Base-by-base conservation (phyloP, 1,140 invertebrate species). In the Cotesia chilonis region DNA sequence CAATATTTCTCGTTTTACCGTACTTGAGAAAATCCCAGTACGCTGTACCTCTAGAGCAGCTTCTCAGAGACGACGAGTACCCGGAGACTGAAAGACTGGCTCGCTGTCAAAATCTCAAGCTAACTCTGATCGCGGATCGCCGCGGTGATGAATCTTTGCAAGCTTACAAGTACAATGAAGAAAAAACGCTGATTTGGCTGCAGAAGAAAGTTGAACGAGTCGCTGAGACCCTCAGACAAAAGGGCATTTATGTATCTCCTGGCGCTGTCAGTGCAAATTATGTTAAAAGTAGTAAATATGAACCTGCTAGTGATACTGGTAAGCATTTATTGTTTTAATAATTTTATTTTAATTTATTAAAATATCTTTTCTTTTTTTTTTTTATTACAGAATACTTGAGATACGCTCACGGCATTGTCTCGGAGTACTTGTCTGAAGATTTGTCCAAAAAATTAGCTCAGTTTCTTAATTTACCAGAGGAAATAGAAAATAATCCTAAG, bases 91-190 rank as follows among this genome's bases (percentile, higher is more conserved):
- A 82, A 73, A 84, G 89, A 74, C 80, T 91, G 4, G 75, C 72
- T n/a, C 78, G 79, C 63, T 87, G 84, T 77, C 87, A 88, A 77
- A 89, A 90, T 82, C 82, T 92, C 54, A 89, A 88, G 70, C 72
- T 89, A 5, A 81, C 81, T 70, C 77, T 88, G 73, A 83, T 93
- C 37, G 91, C 90, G 59, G 92, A 93, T 83, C 85, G 89, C 78
- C 92, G 92, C 87, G 91, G 91, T 38, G 89, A 91, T 75, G 88
- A 90, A 74, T 91, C 92, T 41, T 81, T 93, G 35, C 91, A 89
- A 80, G 92, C 92, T 9, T 94, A 91, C 76, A 93, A 94, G 86
- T 94, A 91, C 76, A 94, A 94, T 85, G 90, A 93, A 79, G 90
- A 92, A 55, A 94, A 94, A 80, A 89, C 92, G 0, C 78, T 94